Evolutionary conservation across 1,140 invertebrate genomes (phyloP), one percentile per base, ranked within the genome.

Genomic region (Cydia strobilella): DNA sequence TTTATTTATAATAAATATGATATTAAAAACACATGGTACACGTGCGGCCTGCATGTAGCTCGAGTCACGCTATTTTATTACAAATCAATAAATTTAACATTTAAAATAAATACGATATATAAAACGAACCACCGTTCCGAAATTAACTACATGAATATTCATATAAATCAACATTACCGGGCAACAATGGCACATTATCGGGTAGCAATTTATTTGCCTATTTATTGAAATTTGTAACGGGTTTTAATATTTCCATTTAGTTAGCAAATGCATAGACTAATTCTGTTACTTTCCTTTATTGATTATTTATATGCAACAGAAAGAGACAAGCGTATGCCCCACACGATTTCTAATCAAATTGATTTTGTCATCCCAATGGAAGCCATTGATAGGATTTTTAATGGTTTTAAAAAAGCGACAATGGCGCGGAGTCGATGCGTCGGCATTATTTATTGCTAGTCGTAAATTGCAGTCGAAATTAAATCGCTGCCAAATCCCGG

Each of bases 201-300:
- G 80, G 80, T 83, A 76, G 85, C 88, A 88, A 92, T 92, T 90
- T 92, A 91, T 91, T 91, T 88, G 88, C 83, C 88, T 90, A 88
- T 91, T 92, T 90, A 89, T 88, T 88, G 83, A 90, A 91, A 91
- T 92, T 91, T 90, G 90, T 90, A 86, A 89, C 87, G 87, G 85
- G 78, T 83, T 79, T 84, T 85, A 81, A 82, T 87, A 85, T 82
- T 88, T 85, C 85, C 86, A 23, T 75, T 75, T 51, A 74, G 76
- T 76, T 76, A 81, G 72, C 77, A 48, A 73, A 42, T 63, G 76
- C 69, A 78, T 78, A 82, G 83, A 79, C 73, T 82, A 74, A 82
- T 82, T 83, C 77, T 80, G 54, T 79, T 66, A 73, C 59, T 77
- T 73, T 80, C 77, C 31, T 81, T 54, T 74, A 80, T 77, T 75